Percentiles rank a stretch among this genome's conserved stretches.
These are phyloP conservation scores for Bactericera cockerelli DNA, from an alignment of 1,140 invertebrate genomes.

Conservation along the genomic window DNA sequence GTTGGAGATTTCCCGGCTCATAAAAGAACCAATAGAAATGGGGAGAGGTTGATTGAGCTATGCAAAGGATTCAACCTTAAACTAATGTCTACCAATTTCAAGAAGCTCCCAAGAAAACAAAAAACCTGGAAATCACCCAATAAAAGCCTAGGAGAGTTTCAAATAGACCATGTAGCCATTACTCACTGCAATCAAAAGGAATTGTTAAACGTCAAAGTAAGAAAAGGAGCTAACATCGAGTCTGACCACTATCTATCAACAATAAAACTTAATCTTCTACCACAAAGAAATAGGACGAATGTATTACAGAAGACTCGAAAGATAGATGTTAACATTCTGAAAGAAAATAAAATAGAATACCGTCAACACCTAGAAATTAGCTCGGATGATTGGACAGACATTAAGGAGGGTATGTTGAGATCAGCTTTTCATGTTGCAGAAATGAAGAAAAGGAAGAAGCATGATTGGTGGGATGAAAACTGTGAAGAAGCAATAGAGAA, in stretches of 20 bases:
- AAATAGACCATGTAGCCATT: constrained; percentile 8
- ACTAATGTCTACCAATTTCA: constrained; percentile 2
- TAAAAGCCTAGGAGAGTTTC: neutral
- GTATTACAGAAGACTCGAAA: neutral
- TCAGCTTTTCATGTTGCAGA: neutral
- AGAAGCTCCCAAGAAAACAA: neutral
- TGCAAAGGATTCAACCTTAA: neutral
- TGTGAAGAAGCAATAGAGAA: neutral
- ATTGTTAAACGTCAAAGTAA: no score
- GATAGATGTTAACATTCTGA: neutral
- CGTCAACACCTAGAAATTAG: neutral
- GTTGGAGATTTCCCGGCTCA: no score
- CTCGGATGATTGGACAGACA: neutral
- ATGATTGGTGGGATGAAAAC: neutral
- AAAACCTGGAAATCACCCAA: constrained; percentile 3
- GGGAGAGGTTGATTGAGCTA: no score
- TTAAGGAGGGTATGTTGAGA: neutral
- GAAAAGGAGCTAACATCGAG: no score
- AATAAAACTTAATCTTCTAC: neutral
- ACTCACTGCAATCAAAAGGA: neutral
- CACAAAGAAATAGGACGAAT: neutral
- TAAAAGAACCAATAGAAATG: no score
- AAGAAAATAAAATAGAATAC: neutral
- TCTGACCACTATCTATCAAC: no score
- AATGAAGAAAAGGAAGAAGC: neutral